These are phyloP conservation scores for Bungarus multicinctus DNA, from an alignment of 2,113 vertebrate species.

Conservation along the genomic window DNA sequence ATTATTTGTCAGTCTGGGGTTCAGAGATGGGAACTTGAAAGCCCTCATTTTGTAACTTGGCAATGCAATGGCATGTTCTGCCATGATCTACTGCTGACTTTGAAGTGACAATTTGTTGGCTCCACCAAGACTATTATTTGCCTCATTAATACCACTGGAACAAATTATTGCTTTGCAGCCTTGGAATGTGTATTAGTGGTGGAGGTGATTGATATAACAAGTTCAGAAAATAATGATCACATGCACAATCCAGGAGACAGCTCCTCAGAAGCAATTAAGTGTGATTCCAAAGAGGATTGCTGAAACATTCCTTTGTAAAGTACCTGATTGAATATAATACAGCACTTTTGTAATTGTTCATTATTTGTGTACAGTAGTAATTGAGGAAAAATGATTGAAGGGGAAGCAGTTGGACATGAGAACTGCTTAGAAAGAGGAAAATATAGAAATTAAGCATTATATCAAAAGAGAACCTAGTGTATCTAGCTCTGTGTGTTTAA, in stretches of 20 bases:
- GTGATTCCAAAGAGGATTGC: conserved; percentile 67
- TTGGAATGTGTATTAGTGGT: conserved; percentile 74
- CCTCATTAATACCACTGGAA: conserved; percentile 80
- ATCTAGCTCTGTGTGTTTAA: not conserved
- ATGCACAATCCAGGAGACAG: conserved; percentile 72
- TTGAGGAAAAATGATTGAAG: conserved; percentile 41
- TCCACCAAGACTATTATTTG: conserved; percentile 75
- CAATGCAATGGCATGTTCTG: conserved; percentile 39
- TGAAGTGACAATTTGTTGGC: conserved; percentile 70
- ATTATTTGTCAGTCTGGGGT: conserved; percentile 24
- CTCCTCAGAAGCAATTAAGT: conserved; percentile 81
- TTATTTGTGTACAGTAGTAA: conserved; percentile 58
- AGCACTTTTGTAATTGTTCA: conserved; percentile 58
- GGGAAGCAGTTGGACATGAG: not conserved
- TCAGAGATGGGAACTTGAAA: conserved; percentile 38
- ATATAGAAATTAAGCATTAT: not conserved
- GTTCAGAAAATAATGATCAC: conserved; percentile 80
- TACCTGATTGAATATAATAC: conserved; percentile 61
- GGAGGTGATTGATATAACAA: conserved; percentile 82
- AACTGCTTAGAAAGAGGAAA: not conserved
- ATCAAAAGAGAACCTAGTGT: accelerated
- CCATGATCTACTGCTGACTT: conserved; percentile 67
- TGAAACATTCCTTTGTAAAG: conserved; percentile 56
- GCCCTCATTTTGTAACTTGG: conserved; percentile 40
- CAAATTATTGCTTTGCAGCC: conserved; percentile 82